Conservation (phyloP, 2,888 invertebrate species). For the Xanthorhoe spadicearia region DNA sequence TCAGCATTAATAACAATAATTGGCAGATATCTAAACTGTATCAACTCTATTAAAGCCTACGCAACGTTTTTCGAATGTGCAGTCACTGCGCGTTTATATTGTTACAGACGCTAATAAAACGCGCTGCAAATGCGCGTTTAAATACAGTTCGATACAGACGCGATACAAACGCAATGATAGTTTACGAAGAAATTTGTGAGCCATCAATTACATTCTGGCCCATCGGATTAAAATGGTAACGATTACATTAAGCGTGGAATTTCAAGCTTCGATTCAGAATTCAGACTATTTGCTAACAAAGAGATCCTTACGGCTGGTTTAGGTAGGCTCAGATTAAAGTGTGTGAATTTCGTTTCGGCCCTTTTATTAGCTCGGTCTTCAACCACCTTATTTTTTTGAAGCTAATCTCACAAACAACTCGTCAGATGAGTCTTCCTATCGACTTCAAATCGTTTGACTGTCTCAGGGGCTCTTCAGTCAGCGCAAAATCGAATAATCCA, state of each 20-base stretch:
- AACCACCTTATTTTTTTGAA: neutral
- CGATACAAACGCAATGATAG: no score
- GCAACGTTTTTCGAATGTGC: no score
- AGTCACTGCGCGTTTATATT: no score
- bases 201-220: neutral
- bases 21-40: no score
- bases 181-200: neutral
- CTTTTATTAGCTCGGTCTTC: neutral
- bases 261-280: neutral
- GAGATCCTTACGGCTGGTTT: neutral
- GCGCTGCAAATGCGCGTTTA: no score
- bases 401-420: constrained; percentile 20
- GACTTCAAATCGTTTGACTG: constrained; percentile 29
- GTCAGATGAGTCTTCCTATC: constrained; percentile 25
- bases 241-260: neutral
- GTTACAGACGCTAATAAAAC: no score
- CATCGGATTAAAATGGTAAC: neutral
- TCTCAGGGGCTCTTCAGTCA: constrained; percentile 34
- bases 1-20: no score
- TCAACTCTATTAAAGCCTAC: no score
- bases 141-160: no score
- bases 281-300: neutral
- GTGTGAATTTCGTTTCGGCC: neutral
- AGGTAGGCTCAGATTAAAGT: neutral
- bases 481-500: constrained; percentile 28